Conservation (phyloP, 2,797 vertebrate genomes). For the Gymnothorax reevesii region DNA sequence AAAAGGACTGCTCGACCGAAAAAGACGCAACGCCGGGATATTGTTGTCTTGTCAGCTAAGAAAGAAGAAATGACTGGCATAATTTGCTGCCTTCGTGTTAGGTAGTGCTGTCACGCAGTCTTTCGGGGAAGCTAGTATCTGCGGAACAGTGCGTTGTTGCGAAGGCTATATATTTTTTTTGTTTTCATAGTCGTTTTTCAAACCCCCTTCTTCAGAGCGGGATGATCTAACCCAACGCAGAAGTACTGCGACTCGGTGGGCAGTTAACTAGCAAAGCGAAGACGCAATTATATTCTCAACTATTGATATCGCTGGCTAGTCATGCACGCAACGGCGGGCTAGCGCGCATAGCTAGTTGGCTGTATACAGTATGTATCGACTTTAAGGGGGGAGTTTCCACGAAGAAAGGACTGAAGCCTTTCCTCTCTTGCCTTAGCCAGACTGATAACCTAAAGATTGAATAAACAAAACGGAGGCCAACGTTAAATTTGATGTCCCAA, state of each 20-base stretch:
- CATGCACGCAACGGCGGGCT: not conserved
- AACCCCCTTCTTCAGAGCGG: not conserved
- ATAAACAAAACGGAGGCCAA: slow-evolving; percentile 8
- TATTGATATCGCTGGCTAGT: slow-evolving; percentile 3
- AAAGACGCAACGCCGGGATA: not conserved
- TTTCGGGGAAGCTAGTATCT: not conserved
- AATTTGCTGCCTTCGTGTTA: not conserved
- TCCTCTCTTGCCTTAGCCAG: slow-evolving; percentile 6
- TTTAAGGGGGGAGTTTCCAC: slow-evolving; percentile 1
- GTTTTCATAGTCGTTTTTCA: not conserved
- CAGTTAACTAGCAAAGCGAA: not conserved
- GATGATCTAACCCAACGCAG: not conserved
- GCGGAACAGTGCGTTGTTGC: not conserved
- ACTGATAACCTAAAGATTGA: slow-evolving; percentile 16
- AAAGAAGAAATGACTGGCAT: not conserved
- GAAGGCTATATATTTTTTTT: not conserved
- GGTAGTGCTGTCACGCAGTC: not conserved
- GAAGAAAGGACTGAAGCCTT: slow-evolving; percentile 19
- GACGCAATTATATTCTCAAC: not conserved
- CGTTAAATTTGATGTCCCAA: slow-evolving; percentile 17
- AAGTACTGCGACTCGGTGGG: not conserved
- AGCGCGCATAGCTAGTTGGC: not conserved
- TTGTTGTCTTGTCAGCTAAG: not conserved
- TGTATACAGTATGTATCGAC: slow-evolving; percentile 9
- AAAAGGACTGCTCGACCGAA: not conserved